Evolutionary conservation across 1,140 invertebrate genomes (phyloP).

Genomic region (Caerostris darwini): DNA sequence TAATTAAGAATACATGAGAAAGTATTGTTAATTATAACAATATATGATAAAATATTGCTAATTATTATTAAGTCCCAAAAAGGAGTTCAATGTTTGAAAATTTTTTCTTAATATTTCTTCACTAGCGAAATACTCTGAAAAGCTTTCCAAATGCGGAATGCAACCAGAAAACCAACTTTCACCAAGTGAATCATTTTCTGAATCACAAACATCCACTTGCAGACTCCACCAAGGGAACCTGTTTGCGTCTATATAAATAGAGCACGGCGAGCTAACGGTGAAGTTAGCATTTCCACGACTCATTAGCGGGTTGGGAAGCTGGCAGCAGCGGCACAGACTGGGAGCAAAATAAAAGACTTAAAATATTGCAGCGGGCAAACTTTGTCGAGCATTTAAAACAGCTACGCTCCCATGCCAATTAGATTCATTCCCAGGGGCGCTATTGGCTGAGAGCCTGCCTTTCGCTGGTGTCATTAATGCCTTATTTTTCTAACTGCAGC

Average conservation of each 20-base stretch:
- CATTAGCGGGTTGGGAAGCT: background rate
- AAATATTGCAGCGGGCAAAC: background rate
- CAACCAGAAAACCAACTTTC: too few species aligned
- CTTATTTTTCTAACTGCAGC: background rate
- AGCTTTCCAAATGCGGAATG: background rate
- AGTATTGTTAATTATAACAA: too few species aligned
- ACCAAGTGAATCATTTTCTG: background rate
- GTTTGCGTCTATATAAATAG: background rate
- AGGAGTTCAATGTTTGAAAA: too few species aligned
- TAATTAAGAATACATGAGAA: too few species aligned
- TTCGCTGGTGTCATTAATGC: slow-evolving; percentile 7
- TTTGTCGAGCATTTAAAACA: background rate
- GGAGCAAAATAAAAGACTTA: background rate
- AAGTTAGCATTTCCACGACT: background rate
- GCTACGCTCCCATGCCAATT: background rate
- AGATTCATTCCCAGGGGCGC: background rate
- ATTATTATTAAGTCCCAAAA: too few species aligned
- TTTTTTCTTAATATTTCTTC: background rate
- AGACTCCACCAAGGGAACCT: background rate
- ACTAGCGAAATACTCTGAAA: background rate
- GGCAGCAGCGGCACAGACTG: background rate
- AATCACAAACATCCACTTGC: background rate
- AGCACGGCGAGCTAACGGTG: background rate
- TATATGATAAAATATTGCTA: too few species aligned
- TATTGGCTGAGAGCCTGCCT: slow-evolving; percentile 28